Base-by-base conservation (phyloP, 1,140 invertebrate species). In the Eubasilissa regina region DNA sequence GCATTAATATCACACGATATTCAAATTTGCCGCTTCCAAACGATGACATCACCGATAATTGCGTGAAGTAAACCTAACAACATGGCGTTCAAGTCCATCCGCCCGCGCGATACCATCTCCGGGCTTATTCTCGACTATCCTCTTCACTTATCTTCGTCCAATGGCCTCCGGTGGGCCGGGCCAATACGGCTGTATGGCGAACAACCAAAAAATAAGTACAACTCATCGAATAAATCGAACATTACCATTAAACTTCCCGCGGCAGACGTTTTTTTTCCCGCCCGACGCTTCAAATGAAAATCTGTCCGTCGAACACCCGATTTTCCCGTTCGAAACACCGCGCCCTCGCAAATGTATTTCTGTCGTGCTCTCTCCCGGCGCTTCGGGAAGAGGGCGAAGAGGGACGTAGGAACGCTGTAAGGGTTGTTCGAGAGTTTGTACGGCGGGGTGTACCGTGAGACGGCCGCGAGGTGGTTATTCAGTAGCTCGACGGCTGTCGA, bases 401-500 rank as follows among this genome's bases (percentile, higher is more conserved):
- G 79, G 68, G 76, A 78, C 44, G 68, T 15, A 43, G 17, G 21
- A 21, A 10, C 13, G 35, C 44, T 70, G 74, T 68, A 48, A 68
- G 79, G 75, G 78, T 62, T 55, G 78, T 73, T 75, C 45, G 25
- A 70, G 43, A 62, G 25, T 43, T 47, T 4, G 77, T 47, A 55
- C 55, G 21, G 56, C 64, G 45, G 79, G 81, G 78, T 80, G 81
- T 72, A 75, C 43, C 12, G 66, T 17, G 62, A 60, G 53, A 48
- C 17, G 48, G 70, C 43, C 77, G 66, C 70, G 68, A 25, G 58
- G 77, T 44, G 62, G 73, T 68, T 74, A 75, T 48, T 77, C 81
- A 83, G 81, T 83, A 56, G 70, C 76, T 77, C 79, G 76, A 58
- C 81, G 73, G 77, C 64, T 55, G 79, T 79, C 79, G 79, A 75